Conservation (phyloP, 2,888 invertebrate species). For the Andrena hattorfiana region DNA sequence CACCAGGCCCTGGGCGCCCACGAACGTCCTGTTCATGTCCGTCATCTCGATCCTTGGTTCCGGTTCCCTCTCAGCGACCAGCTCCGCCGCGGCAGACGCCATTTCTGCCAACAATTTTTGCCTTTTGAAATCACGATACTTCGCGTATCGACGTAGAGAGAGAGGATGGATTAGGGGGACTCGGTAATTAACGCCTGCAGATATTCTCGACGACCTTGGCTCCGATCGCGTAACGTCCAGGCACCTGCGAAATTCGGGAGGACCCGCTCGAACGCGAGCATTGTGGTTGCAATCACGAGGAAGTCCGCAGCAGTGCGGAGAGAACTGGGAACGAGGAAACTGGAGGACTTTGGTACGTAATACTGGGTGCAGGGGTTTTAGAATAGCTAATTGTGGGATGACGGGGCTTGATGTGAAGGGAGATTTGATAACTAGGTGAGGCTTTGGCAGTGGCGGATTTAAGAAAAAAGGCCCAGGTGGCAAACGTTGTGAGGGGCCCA, state of each 20-base stretch:
- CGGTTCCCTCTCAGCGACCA: constrained; percentile 81
- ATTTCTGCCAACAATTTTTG: constrained; percentile 66
- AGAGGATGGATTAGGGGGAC: background rate
- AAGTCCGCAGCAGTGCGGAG: too few species aligned
- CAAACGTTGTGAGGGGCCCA: too few species aligned
- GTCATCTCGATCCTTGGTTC: constrained; percentile 78
- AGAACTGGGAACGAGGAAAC: too few species aligned
- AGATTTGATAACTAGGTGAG: too few species aligned
- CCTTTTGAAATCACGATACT: background rate
- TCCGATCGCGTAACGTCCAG: background rate
- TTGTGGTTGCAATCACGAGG: too few species aligned
- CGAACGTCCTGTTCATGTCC: constrained; percentile 80
- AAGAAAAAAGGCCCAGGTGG: too few species aligned
- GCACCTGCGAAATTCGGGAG: background rate
- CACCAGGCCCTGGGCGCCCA: constrained; percentile 82
- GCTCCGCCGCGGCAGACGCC: constrained; percentile 84
- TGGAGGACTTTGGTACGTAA: too few species aligned
- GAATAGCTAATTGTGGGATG: too few species aligned
- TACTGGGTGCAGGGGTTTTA: too few species aligned
- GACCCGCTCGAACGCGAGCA: background rate
- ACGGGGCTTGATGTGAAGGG: too few species aligned
- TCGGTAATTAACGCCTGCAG: background rate
- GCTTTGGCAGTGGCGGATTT: too few species aligned
- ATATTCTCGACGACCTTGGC: background rate
- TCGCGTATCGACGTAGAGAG: too few species aligned